Evolutionary conservation across 1,140 invertebrate genomes (phyloP), one percentile per base, ranked within the genome.

Genomic region (Formica exsecta): DNA sequence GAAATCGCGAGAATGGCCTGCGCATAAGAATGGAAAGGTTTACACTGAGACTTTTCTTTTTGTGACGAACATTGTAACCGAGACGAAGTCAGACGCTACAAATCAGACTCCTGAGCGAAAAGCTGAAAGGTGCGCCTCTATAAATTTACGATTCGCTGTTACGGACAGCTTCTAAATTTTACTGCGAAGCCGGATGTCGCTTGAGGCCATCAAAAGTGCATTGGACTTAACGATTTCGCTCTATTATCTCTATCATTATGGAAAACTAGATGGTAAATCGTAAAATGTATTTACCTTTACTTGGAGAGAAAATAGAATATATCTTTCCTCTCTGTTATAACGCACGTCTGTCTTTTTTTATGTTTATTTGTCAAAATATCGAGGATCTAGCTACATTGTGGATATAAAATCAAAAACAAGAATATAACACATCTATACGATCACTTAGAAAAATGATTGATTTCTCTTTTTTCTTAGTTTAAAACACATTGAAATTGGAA

Each of bases 121-220:
- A 85, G 71, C n/a, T 44, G 19, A 36, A 81, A 71, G 38, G 22
- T 74, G 61, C n/a, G 61, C 48, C 44, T 22, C 54, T 41, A 85
- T 77, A 85, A 77, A 76, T 76, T 85, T 76, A 76, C 44, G 61
- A 66, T 65, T 54, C 59, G 22, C 71, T 51, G 61, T 64, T 84
- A 75, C 32, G 48, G 22, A 41, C 44, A 54, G 38, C 44, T 51
- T 77, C 48, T 38, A 65, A 77, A 77, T 77, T 66, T 77, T 85
- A 85, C 32, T 54, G 61, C 44, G 22, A 61, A 48, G 32, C 19
- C n/a, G 8, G 22, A 71, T 38, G 71, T 38, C 54, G 59, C 32
- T 13, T 13, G 16, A 13, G 44, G 22, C 81, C 48, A 41, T 84
- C 57, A 73, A 73, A 22, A 75, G 54, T 48, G 38, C 29, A 9